Conservation (phyloP, 1,140 invertebrate species). For the Pinna nobilis region DNA sequence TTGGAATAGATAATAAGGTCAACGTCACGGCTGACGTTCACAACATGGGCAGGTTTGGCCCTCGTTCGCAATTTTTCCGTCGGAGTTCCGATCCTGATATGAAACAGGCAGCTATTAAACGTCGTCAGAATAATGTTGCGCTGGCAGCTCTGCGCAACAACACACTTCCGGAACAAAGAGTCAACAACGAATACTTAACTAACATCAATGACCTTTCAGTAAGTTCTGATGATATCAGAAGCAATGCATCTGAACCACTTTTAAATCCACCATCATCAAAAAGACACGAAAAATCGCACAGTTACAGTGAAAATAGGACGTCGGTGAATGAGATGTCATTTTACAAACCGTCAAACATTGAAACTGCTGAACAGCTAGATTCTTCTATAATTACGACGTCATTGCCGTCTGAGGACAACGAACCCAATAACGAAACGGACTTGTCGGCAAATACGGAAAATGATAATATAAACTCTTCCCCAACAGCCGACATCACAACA, state of each 20-base stretch:
- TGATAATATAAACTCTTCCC: neutral
- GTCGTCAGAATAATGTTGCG: conserved; percentile 9
- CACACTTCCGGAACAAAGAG: neutral
- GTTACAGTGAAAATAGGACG: neutral
- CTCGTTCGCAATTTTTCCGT: neutral
- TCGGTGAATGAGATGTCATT: neutral
- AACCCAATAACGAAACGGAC: neutral
- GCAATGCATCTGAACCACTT: conserved; percentile 18
- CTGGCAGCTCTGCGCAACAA: conserved; percentile 15
- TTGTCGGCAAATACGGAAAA: conserved; percentile 7
- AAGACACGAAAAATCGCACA: neutral
- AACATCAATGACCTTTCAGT: conserved; percentile 19
- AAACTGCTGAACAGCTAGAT: conserved; percentile 21
- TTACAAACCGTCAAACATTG: conserved; percentile 34
- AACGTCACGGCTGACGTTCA: conserved; percentile 40
- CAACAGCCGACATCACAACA: conserved; percentile 12
- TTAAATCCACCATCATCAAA: neutral
- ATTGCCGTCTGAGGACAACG: too few relatives aligned
- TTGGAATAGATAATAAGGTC: conserved; percentile 9
- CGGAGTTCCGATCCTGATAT: conserved; percentile 34
- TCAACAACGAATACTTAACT: conserved; percentile 9
- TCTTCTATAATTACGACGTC: too few relatives aligned
- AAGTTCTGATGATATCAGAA: conserved; percentile 22
- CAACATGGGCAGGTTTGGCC: neutral
- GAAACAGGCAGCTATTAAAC: conserved; percentile 13